phyloP scores from a whole-genome alignment of 1,140 invertebrate genomes.

The Archegozetes longisetosus region DNA sequence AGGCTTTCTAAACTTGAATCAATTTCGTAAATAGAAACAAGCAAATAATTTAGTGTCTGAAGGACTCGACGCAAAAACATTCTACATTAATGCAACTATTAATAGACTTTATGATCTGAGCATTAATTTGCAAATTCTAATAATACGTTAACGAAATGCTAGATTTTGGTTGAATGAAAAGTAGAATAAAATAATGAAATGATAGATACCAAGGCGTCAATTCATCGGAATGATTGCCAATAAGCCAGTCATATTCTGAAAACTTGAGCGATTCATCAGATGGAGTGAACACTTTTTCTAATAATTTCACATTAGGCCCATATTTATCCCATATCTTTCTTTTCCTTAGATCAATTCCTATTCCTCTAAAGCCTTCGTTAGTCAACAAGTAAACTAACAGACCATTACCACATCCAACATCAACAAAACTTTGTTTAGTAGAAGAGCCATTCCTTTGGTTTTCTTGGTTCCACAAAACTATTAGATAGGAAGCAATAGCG shows the following conservation, averaged over 20 bases:
- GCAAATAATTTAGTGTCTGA: too few relatives aligned
- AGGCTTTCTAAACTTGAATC: too few relatives aligned
- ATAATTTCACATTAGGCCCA: slow-evolving; percentile 26
- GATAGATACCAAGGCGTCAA: slow-evolving; percentile 68
- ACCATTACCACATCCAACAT: slow-evolving; percentile 94
- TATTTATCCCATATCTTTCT: slow-evolving; percentile 80
- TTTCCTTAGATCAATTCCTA: slow-evolving; percentile 72
- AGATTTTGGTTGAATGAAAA: too few relatives aligned
- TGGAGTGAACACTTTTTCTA: slow-evolving; percentile 38
- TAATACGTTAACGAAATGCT: too few relatives aligned
- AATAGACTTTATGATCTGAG: too few relatives aligned
- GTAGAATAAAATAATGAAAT: background rate
- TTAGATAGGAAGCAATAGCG: slow-evolving; percentile 78
- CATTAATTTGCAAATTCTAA: too few relatives aligned
- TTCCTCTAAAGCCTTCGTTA: slow-evolving; percentile 63
- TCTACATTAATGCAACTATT: too few relatives aligned
- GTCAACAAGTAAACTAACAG: slow-evolving; percentile 73
- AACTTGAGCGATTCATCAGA: slow-evolving; percentile 42
- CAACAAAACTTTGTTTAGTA: slow-evolving; percentile 56
- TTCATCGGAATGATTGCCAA: slow-evolving; percentile 98
- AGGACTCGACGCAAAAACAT: too few relatives aligned
- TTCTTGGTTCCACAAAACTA: slow-evolving; percentile 34
- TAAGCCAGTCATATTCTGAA: slow-evolving; percentile 70
- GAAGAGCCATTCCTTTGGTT: slow-evolving; percentile 21
- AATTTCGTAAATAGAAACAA: too few relatives aligned